Base-by-base conservation (phyloP, 35 echinoderm and acorn worm genomes). In the Heliocidaris erythrogramma region DNA sequence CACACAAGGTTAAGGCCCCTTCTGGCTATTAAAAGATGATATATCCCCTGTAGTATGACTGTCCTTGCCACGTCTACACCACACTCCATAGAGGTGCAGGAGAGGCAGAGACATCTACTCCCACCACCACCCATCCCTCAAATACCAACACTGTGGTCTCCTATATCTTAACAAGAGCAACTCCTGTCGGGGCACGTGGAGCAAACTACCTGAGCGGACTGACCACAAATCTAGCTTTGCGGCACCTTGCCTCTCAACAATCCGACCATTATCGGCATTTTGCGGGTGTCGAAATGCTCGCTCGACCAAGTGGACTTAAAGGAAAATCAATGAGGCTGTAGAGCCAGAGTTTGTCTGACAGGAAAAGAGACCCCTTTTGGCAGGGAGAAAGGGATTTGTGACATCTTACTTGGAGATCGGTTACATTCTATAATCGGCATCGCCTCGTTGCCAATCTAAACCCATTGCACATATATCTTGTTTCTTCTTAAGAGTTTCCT, bases 191-290 rank as follows among this genome's bases (percentile, higher is more conserved):
- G 21, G 21, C 3, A 7, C 21, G 65, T 78, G 65, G 65, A 78
- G 65, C 65, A 78, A 78, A 78, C 65, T 78, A 78, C 65, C 65
- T 78, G 65, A 78, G 65, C 17, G 10, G 87, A 89, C 31, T 89
- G 87, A 89, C 87, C 87, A 89, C 87, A 89, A 48, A 89, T 32
- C 87, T 89, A 48, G 87, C 31, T 48, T 47, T 89, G 47, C 47
- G 87, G 87, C 87, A 89, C 31, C 31, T 48, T 89, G 87, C 87
- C 65, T 47, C 87, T 47, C 87, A 32, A 89, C 32, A 13, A 89
- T 32, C 87, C 32, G 87, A 89, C 87, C 87, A 89, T 47, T 89
- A 89, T 89, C 87, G 87, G 87, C 87, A 89, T 89, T 48, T 89
- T 89, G 87, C 24, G 87, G 87, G 87, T 89, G 87, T 89, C 87